These are phyloP conservation scores for Lasioglossum calceatum DNA, from an alignment of 2,888 invertebrate genomes.

Conservation along the genomic window DNA sequence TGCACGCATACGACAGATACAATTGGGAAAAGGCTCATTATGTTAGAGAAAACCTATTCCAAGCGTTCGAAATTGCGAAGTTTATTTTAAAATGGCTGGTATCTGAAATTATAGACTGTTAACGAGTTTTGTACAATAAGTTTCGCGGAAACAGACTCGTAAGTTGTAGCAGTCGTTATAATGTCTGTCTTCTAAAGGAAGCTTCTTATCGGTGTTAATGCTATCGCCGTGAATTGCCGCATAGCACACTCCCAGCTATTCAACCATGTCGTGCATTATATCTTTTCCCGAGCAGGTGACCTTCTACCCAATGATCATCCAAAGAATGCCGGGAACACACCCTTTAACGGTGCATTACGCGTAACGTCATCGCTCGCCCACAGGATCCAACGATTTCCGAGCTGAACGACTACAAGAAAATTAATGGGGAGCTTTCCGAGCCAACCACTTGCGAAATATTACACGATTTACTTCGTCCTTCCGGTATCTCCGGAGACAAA, in stretches of 20 bases:
- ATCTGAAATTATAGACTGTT: not conserved
- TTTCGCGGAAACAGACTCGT: not conserved
- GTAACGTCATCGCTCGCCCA: not conserved
- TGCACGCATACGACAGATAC: not conserved
- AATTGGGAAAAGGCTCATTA: not conserved
- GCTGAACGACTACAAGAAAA: not conserved
- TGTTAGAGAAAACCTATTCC: not conserved
- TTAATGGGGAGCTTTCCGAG: not conserved
- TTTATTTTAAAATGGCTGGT: not conserved
- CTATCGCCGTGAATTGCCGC: not conserved
- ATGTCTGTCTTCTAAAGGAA: not conserved
- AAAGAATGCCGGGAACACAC: slow-evolving; percentile 59
- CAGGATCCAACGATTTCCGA: not conserved
- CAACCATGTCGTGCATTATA: slow-evolving; percentile 21
- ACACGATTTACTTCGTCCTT: not conserved
- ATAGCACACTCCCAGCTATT: slow-evolving; percentile 31
- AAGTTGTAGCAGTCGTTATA: not conserved
- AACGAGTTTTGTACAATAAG: not conserved
- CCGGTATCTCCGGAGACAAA: not conserved
- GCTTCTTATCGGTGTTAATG: not conserved
- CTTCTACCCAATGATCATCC: slow-evolving; percentile 52
- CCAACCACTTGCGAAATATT: not conserved
- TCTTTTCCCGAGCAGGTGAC: slow-evolving; percentile 26
- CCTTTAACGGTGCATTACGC: slow-evolving; percentile 55
- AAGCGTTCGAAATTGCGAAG: not conserved